Conservation (phyloP, 2,888 invertebrate species). For the Agrochola litura region DNA sequence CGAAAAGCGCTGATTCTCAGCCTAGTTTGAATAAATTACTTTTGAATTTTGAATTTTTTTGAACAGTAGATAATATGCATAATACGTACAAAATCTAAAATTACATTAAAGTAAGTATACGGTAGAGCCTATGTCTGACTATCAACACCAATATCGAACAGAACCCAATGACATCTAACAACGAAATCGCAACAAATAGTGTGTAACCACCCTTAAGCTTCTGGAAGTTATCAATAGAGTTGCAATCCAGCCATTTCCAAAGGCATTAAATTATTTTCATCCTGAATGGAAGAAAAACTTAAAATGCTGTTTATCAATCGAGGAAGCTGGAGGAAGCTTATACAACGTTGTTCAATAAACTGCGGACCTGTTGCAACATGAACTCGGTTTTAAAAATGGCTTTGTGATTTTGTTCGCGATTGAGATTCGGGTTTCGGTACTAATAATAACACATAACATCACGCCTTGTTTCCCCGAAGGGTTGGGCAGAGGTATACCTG, state of each 20-base stretch:
- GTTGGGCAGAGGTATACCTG: too few species aligned
- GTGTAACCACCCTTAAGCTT: slow-evolving; percentile 12
- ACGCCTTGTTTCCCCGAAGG: too few species aligned
- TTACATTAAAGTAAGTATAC: too few species aligned
- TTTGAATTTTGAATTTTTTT: too few species aligned
- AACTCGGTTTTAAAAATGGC: slow-evolving; percentile 43
- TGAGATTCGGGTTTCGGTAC: neutral
- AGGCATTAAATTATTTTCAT: slow-evolving; percentile 58
- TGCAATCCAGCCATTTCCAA: slow-evolving; percentile 42
- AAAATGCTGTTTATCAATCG: slow-evolving; percentile 58
- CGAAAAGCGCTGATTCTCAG: too few species aligned
- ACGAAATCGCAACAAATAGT: neutral
- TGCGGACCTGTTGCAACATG: slow-evolving; percentile 53
- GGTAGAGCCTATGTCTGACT: neutral
- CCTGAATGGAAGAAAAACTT: slow-evolving; percentile 44
- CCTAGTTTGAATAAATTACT: too few species aligned
- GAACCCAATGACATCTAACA: neutral
- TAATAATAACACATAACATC: too few species aligned
- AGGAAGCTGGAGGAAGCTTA: slow-evolving; percentile 41
- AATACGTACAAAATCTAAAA: too few species aligned
- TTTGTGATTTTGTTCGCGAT: slow-evolving; percentile 38
- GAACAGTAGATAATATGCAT: too few species aligned
- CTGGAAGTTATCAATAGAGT: slow-evolving; percentile 42
- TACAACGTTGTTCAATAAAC: slow-evolving; percentile 45
- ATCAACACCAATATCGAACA: too few species aligned